These are phyloP conservation scores for Cynodonichthys magdalenae DNA, from an alignment of 2,797 vertebrate genomes.

Conservation along the genomic window DNA sequence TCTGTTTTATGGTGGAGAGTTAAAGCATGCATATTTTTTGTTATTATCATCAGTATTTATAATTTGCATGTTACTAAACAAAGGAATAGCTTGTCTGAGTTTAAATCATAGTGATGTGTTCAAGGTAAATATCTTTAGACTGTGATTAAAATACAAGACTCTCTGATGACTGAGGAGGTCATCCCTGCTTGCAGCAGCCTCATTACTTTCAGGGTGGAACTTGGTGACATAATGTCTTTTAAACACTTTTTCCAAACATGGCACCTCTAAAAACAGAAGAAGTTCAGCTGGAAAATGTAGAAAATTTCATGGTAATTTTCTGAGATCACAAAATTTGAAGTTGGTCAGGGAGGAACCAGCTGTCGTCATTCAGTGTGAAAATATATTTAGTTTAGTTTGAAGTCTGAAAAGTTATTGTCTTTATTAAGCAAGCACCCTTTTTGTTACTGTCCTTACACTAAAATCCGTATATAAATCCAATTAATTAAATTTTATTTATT, in stretches of 20 bases:
- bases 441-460: too few relatives aligned
- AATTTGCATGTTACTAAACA: background rate
- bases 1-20: background rate
- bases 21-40: background rate
- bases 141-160: background rate
- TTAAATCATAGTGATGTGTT: background rate
- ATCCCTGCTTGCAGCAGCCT: conserved; percentile 3
- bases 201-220: conserved; percentile 23
- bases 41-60: too few relatives aligned
- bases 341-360: background rate
- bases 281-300: background rate
- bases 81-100: too few relatives aligned
- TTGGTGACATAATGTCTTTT: conserved; percentile 15
- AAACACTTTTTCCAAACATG: conserved; percentile 16
- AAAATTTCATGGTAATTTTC: background rate
- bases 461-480: too few relatives aligned
- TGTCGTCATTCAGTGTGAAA: background rate
- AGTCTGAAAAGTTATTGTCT: background rate
- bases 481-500: too few relatives aligned
- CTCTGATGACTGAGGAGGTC: too few relatives aligned
- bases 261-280: background rate
- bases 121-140: background rate
- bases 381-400: background rate
- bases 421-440: too few relatives aligned
- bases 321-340: conserved; percentile 1